Percentiles rank a stretch among this genome's conserved stretches.
Conservation (phyloP, 2,888 invertebrate genomes). For the Gryllus longicercus region DNA sequence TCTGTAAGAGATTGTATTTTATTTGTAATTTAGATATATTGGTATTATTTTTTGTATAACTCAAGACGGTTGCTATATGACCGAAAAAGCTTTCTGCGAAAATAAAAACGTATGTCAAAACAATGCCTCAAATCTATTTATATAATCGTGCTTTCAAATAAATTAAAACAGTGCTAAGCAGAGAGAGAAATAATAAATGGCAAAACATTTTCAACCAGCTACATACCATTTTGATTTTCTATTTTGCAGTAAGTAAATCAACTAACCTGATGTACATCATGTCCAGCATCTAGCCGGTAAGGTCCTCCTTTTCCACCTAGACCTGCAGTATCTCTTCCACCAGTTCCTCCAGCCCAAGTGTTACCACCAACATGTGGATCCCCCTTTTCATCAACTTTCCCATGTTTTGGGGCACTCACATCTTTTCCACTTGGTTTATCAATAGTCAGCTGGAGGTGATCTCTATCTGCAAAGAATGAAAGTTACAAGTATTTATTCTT, state of each 20-base stretch:
- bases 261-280: slow-evolving; percentile 79
- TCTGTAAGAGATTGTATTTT: no score
- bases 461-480: slow-evolving; percentile 42
- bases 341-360: slow-evolving; percentile 94
- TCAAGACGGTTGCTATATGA: no score
- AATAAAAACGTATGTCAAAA: no score
- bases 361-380: slow-evolving; percentile 95
- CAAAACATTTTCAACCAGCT: not conserved
- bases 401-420: slow-evolving; percentile 80
- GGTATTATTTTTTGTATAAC: no score
- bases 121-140: no score
- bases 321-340: slow-evolving; percentile 89
- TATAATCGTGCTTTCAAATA: no score
- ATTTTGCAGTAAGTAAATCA: not conserved
- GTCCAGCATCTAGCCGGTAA: slow-evolving; percentile 89
- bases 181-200: not conserved
- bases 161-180: not conserved
- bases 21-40: no score
- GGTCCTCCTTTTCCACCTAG: slow-evolving; percentile 96
- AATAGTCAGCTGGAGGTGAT: slow-evolving; percentile 69
- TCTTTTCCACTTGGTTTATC: slow-evolving; percentile 65
- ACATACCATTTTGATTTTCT: not conserved
- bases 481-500: not conserved
- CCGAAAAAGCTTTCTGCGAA: no score
- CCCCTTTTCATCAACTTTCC: slow-evolving; percentile 84